phyloP scores from a whole-genome alignment of 2,797 vertebrate genomes.

The Pangasius sanitwongsei region DNA sequence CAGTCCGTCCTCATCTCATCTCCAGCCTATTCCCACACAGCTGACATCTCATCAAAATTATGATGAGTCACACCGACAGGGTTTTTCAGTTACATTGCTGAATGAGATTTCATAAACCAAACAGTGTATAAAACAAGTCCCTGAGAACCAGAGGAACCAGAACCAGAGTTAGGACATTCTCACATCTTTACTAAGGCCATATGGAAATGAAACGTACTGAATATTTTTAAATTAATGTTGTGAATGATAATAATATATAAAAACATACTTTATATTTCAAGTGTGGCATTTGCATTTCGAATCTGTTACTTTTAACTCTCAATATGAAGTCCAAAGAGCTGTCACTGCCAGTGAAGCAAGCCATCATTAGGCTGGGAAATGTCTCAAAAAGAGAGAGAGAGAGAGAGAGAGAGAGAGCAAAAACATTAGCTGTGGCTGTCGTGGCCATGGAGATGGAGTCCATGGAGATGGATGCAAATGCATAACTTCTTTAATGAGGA shows the following conservation, averaged over 20 bases:
- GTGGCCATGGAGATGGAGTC: not conserved
- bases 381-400: not conserved
- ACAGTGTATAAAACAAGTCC: not conserved
- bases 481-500: too few species aligned
- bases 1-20: not conserved
- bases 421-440: not conserved
- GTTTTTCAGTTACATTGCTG: not conserved
- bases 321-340: not conserved
- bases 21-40: constrained; percentile 11
- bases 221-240: not conserved
- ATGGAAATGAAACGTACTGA: not conserved
- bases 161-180: not conserved
- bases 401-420: not conserved
- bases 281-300: not conserved
- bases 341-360: constrained; percentile 18
- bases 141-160: constrained; percentile 2
- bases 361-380: constrained; percentile 31
- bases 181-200: not conserved
- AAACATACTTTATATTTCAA: too few species aligned
- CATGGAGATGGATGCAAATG: too few species aligned
- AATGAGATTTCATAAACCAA: not conserved
- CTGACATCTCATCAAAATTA: constrained; percentile 25
- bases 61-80: constrained; percentile 20
- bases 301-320: not conserved
- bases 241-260: not conserved